Percentiles rank a stretch among this genome's conserved stretches.
Conservation (phyloP, 1,140 invertebrate species). For the Drosophila lacteicornis region DNA sequence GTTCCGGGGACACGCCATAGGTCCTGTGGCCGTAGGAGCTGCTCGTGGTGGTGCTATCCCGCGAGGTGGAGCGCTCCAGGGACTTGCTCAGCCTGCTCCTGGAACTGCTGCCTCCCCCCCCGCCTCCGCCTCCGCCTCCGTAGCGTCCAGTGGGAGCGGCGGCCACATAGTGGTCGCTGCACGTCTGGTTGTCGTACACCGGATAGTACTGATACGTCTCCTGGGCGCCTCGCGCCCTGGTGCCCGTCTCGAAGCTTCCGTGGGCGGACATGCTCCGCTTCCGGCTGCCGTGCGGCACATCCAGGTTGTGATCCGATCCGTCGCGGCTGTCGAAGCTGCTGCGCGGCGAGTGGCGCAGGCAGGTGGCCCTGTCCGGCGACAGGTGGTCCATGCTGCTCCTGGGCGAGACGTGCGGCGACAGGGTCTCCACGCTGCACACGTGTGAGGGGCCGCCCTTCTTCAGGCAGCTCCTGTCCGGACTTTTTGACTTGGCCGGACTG, state of each 20-base stretch:
- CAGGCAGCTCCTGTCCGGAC: conserved; percentile 81
- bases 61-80: conserved; percentile 75
- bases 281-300: conserved; percentile 66
- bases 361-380: conserved; percentile 74
- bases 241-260: conserved; percentile 77
- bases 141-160: conserved; percentile 67
- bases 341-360: conserved; percentile 74
- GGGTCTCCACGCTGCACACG: conserved; percentile 63
- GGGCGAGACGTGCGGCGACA: conserved; percentile 78
- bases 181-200: conserved; percentile 83
- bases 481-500: conserved; percentile 80
- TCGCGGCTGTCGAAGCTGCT: conserved; percentile 83
- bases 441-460: conserved; percentile 79
- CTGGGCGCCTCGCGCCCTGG: conserved; percentile 44
- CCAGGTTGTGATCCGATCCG: conserved; percentile 75
- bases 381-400: conserved; percentile 78
- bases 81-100: conserved; percentile 73
- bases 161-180: conserved; percentile 82
- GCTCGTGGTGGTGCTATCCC: conserved; percentile 76
- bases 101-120: background rate
- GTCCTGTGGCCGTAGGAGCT: conserved; percentile 68
- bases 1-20: conserved; percentile 81
- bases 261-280: conserved; percentile 83
- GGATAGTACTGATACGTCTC: conserved; percentile 84
- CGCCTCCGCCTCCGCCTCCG: conserved; percentile 11